These are phyloP conservation scores for Bombyx mandarina DNA, from an alignment of 1,140 invertebrate species.

Conservation along the genomic window DNA sequence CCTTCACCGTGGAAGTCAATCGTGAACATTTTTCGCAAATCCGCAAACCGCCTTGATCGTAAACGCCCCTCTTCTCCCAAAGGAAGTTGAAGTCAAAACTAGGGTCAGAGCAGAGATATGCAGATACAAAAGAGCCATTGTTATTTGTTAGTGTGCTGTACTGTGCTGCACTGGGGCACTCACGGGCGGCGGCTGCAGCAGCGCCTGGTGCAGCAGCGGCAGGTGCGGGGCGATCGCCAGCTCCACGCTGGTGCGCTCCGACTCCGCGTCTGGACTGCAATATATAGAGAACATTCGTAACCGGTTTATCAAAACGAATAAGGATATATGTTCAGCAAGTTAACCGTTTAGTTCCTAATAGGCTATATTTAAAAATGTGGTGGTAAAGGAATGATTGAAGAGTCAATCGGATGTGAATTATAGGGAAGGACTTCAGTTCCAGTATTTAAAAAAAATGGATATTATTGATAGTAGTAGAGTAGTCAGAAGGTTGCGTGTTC, in stretches of 20 bases:
- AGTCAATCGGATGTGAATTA: too few relatives aligned
- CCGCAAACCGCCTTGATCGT: neutral
- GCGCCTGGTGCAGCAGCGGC: constrained; percentile 50
- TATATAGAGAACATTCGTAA: neutral
- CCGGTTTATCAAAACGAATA: too few relatives aligned
- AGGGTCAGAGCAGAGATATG: too few relatives aligned
- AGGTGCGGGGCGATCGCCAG: constrained; percentile 48
- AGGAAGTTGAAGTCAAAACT: too few relatives aligned
- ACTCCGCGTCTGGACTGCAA: constrained; percentile 5
- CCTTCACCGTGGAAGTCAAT: too few relatives aligned
- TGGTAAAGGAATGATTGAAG: neutral
- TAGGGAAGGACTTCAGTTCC: too few relatives aligned
- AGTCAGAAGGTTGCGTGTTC: too few relatives aligned
- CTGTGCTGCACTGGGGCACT: neutral
- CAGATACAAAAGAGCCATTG: neutral
- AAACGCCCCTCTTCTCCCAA: neutral
- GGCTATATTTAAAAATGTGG: neutral
- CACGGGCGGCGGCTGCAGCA: constrained; percentile 21
- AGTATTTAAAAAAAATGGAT: too few relatives aligned
- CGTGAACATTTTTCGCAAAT: too few relatives aligned
- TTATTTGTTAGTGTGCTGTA: neutral
- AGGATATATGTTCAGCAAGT: neutral
- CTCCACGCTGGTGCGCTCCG: constrained; percentile 29
- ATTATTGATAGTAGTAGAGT: too few relatives aligned
- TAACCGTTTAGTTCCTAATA: neutral